phyloP scores from a whole-genome alignment of 2,888 invertebrate species.

The Oxytorus armatus region DNA sequence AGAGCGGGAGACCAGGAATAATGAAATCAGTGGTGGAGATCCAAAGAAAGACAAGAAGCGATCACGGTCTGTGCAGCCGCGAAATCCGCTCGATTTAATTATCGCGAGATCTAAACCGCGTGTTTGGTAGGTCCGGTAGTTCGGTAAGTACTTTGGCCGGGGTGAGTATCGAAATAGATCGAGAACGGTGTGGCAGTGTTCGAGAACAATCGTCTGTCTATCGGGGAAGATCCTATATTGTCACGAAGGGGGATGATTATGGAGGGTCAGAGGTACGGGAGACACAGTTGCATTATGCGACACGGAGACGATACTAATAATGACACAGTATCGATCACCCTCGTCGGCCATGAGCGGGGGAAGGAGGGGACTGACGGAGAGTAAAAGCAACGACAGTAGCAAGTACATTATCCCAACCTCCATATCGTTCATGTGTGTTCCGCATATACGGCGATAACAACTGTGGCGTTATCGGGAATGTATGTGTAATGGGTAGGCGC shows the following conservation, averaged over 20 bases:
- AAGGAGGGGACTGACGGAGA: no score
- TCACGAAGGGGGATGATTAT: conserved; percentile 53
- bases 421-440: conserved; percentile 16
- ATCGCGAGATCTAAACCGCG: no score
- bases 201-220: no score
- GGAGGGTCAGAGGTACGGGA: conserved; percentile 23
- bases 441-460: conserved; percentile 59
- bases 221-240: conserved; percentile 19
- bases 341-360: conserved; percentile 16
- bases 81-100: no score
- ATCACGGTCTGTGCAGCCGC: no score
- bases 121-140: no score
- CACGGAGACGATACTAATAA: conserved; percentile 62
- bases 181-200: no score
- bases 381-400: conserved; percentile 41
- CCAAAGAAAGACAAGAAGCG: no score
- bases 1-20: no score
- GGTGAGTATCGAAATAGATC: no score
- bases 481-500: conserved; percentile 73
- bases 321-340: conserved; percentile 64
- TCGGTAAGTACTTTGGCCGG: no score
- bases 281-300: conserved; percentile 42
- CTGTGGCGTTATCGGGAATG: conserved; percentile 68
- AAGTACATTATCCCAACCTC: conserved; percentile 53
- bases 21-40: no score